phyloP scores from a whole-genome alignment of 1,140 invertebrate genomes.

The Helicoverpa zea region DNA sequence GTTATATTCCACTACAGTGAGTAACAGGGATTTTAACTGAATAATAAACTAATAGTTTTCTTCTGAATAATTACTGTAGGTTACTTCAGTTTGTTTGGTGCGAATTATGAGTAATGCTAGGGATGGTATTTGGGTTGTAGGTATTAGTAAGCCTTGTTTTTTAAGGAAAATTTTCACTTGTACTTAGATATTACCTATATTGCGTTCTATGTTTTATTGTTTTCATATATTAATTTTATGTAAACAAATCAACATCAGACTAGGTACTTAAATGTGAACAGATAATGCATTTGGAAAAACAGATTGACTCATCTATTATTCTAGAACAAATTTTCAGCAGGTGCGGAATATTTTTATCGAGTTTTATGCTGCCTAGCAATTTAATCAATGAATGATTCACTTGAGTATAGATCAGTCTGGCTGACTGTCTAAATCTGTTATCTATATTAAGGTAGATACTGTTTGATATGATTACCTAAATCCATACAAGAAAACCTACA shows the following conservation, averaged over 20 bases:
- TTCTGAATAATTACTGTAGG: slow-evolving; percentile 1
- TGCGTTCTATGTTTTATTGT: background rate
- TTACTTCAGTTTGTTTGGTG: too few relatives aligned
- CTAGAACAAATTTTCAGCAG: too few relatives aligned
- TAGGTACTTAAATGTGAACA: too few relatives aligned
- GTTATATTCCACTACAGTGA: background rate
- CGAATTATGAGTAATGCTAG: slow-evolving; percentile 14
- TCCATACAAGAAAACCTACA: background rate
- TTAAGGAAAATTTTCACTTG: slow-evolving; percentile 7
- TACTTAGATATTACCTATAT: background rate
- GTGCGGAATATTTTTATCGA: too few relatives aligned
- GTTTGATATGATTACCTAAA: background rate
- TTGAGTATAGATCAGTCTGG: background rate
- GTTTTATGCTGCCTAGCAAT: background rate
- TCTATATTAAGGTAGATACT: background rate
- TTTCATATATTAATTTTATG: background rate
- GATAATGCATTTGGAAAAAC: too few relatives aligned
- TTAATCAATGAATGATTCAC: background rate
- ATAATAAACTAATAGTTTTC: slow-evolving; percentile 13
- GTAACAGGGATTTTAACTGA: slow-evolving; percentile 36
- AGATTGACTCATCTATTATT: too few relatives aligned
- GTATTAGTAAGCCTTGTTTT: slow-evolving; percentile 2
- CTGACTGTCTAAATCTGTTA: background rate
- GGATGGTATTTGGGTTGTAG: slow-evolving; percentile 9
- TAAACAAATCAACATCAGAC: too few relatives aligned